These are phyloP conservation scores for Neoseiulus cucumeris DNA, from an alignment of 1,140 invertebrate genomes.

Conservation along the genomic window DNA sequence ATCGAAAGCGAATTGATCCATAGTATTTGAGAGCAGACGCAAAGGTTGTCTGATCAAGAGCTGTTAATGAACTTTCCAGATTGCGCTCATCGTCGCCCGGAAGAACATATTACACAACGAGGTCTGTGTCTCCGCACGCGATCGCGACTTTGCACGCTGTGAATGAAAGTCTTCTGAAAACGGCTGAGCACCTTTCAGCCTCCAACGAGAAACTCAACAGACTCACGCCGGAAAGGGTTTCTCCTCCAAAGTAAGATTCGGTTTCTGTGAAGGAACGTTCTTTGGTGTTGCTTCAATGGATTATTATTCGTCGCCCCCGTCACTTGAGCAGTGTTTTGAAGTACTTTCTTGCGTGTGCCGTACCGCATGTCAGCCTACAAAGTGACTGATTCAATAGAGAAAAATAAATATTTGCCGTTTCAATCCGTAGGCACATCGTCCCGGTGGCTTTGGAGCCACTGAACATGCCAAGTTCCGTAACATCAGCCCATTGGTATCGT, in stretches of 20 bases:
- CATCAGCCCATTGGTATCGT: background rate
- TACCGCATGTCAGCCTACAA: background rate
- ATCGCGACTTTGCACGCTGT: background rate
- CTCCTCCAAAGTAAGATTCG: background rate
- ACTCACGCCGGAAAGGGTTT: background rate
- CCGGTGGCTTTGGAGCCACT: background rate
- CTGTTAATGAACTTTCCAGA: no score
- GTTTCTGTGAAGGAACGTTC: no score
- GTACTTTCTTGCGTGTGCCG: background rate
- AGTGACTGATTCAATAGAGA: no score
- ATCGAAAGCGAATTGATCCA: no score
- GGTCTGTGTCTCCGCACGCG: background rate
- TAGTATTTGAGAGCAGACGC: no score
- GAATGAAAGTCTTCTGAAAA: background rate
- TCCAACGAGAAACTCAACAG: slow-evolving; percentile 4
- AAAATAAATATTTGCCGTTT: no score
- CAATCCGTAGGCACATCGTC: background rate
- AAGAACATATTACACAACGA: background rate
- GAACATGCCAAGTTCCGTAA: background rate
- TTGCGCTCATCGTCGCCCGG: background rate
- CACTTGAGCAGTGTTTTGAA: background rate
- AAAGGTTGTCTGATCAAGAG: no score
- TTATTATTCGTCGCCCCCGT: background rate
- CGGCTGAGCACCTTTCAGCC: background rate
- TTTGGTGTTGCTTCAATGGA: no score